Evolutionary conservation across 35 echinoderm and acorn worm genomes (phyloP).

Genomic region (Holothuria glaberrima): DNA sequence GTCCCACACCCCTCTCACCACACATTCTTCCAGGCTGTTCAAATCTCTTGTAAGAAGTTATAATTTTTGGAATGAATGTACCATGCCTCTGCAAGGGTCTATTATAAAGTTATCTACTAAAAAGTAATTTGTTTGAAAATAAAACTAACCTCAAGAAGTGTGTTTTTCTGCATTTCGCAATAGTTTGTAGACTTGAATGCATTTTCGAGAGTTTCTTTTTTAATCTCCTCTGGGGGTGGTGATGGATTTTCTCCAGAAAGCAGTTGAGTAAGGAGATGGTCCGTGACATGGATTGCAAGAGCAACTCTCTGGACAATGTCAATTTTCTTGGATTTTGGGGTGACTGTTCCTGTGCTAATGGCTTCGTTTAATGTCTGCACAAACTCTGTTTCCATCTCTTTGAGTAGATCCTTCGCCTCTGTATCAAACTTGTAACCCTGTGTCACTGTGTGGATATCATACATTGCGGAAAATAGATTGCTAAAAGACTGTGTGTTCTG

Average conservation of each 20-base stretch:
- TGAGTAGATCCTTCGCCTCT: not conserved
- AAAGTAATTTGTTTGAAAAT: not conserved
- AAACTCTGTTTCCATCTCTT: too few relatives aligned
- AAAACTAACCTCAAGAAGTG: constrained; percentile 22
- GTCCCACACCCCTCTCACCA: too few relatives aligned
- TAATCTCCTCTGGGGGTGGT: not conserved
- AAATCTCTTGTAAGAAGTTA: too few relatives aligned
- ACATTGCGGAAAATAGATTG: not conserved
- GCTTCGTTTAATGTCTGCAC: constrained; percentile 9
- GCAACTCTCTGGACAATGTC: constrained; percentile 19
- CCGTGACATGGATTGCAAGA: constrained; percentile 8
- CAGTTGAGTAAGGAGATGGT: not conserved
- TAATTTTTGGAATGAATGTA: too few relatives aligned
- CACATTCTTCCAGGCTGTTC: too few relatives aligned
- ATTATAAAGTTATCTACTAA: too few relatives aligned
- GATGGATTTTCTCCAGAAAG: not conserved
- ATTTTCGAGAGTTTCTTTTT: not conserved
- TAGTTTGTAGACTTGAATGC: not conserved
- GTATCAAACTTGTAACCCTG: not conserved
- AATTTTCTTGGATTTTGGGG: constrained; percentile 20
- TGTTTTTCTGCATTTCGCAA: constrained; percentile 21
- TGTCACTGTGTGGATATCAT: not conserved
- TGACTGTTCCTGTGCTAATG: not conserved
- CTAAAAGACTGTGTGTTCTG: too few relatives aligned
- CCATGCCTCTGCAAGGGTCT: too few relatives aligned